Evolutionary conservation across 2,888 invertebrate genomes (phyloP), one percentile per base, ranked within the genome.

Genomic region (Noctuana brunneofusca): DNA sequence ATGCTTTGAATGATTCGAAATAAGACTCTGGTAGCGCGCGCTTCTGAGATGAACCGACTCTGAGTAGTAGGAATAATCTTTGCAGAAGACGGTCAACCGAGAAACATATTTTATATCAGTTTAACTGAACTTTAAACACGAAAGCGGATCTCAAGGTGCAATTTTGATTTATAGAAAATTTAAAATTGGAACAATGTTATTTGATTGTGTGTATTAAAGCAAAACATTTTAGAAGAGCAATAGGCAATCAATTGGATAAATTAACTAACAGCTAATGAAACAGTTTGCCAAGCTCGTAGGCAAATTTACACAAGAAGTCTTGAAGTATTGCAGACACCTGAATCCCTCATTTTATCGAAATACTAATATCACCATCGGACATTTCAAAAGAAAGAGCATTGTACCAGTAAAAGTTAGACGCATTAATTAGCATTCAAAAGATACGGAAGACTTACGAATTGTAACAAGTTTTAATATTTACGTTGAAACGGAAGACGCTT

Each of bases 391-490:
- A 49, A 49, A 22, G 46, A 46, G 43, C 14, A 43, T 27, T 11
- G 41, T 22, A 48, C 46, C 32, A 20, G 3, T 12, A 57, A 30
- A 48, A 48, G 41, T 27, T 18, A 24, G 43, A 46, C 8, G 32
- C 56, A 57, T 60, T 60, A 60, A 60, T 60, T 60, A 60, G 60
- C 46, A 60, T 60, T 48, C 60, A 60, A 54, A 60, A 41, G 54
- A 60, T 53, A 60, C 35, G 24, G 48, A 53, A 22, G 60, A 53
- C 60, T 60, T 60, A 60, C 53, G 54, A 60, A 60, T 32, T 53
- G 53, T 60, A 60, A 60, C 60, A 60, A 60, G 53, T 60, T 60
- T 59, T 60, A 60, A 60, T 60, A 60, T 60, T 60, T 60, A 54
- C 60, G 60, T 48, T 43, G 35, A 58, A 58, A 52, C 52, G 49